phyloP scores from a whole-genome alignment of 2,888 invertebrate species.

The Callinectes sapidus region DNA sequence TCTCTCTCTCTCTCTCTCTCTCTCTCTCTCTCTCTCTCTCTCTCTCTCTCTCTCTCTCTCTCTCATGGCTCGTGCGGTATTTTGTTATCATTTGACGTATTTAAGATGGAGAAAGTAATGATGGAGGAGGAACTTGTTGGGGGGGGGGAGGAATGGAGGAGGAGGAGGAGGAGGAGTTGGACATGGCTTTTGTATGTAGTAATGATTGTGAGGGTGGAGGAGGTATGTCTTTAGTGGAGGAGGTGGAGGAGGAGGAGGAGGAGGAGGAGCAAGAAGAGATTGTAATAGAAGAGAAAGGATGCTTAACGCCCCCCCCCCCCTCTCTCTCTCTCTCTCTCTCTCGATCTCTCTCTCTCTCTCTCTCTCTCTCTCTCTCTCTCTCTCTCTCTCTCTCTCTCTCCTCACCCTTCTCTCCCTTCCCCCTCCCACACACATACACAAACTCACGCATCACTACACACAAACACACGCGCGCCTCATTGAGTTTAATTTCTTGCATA shows the following conservation, averaged over 20 bases:
- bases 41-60: no score
- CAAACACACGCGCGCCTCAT: constrained; percentile 29
- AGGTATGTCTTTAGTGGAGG: neutral
- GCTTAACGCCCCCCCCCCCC: neutral
- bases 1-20: constrained; percentile 25
- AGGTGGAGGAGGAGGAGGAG: constrained; percentile 1
- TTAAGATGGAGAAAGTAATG: neutral
- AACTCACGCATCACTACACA: constrained; percentile 29
- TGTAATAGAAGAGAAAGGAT: constrained; percentile 15
- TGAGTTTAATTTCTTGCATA: constrained; percentile 13
- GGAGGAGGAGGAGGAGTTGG: neutral
- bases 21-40: constrained; percentile 22
- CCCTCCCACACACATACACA: neutral
- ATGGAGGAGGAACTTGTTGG: neutral
- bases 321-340: no score
- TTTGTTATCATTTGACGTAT: neutral
- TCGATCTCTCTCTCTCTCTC: no score
- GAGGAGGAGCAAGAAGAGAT: neutral
- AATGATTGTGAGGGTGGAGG: constrained; percentile 12
- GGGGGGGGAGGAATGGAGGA: neutral
- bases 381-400: no score
- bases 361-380: no score
- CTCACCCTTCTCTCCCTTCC: neutral
- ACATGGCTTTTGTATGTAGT: constrained; percentile 9
- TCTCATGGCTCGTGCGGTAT: neutral